Base-by-base conservation (phyloP, 2,113 vertebrate genomes). In the Mesembrinibis cayennensis region DNA sequence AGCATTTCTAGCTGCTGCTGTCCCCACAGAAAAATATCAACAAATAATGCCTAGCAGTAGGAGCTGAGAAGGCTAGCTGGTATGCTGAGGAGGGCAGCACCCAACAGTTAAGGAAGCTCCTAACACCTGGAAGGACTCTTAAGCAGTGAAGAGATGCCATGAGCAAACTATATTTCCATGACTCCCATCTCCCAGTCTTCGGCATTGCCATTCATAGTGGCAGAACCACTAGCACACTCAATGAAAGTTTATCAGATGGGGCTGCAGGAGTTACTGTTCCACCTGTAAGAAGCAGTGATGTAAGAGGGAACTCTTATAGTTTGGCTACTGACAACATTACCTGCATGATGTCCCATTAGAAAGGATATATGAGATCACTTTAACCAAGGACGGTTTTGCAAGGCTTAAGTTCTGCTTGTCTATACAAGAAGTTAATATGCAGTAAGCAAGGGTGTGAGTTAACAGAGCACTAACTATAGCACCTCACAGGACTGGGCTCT, bases 381-480 rank as follows among this genome's bases (percentile, higher is more conserved):
- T 53, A 93, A 69, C 56, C 30, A 82, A 23, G 65, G 22, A 58
- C 32, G 26, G 19, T 84, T 95, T 72, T 89, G 30, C 44, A 95
- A 82, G 47, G 29, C 40, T 94, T 78, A 72, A 76, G 47, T 91
- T 91, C 44, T 96, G 47, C 84, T 82, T 93, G 81, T 93, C 89
- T 85, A 4, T 63, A 90, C 81, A 94, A 83, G 94, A 95, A 93
- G 56, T 38, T 49, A n/a, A 25, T 16, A 82, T 27, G n/a, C 52
- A 71, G 65, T 55, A 74, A 74, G 55, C 26, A 52, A 13, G 21
- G 61, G 40, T 90, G 44, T 25, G 84, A 90, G 93, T 91, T 95
- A 91, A 84, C 34, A 82, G 36, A 71, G 27, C 25, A 29, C 29
- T 71, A 95, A 87, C 38, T 78, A 55, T 44, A 93, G 61, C 56